phyloP scores from a whole-genome alignment of 92 coral and sea anemone genomes.

The Porites rus region DNA sequence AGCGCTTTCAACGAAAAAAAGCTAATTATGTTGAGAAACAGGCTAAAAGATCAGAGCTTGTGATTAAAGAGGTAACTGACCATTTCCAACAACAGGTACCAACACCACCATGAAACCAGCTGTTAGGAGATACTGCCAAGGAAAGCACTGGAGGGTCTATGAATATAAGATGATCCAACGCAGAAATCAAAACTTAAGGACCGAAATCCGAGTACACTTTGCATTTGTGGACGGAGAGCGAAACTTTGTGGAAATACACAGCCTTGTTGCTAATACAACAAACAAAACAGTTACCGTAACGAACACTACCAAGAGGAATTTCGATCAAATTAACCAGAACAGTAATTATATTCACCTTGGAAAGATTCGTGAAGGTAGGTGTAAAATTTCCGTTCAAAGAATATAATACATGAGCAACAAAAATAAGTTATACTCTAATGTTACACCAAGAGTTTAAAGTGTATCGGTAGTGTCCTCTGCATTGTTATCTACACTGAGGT shows the following conservation, averaged over 20 bases:
- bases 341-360: slow-evolving; percentile 17
- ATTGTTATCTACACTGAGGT: slow-evolving; percentile 23
- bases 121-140: slow-evolving; percentile 12
- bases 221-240: slow-evolving; percentile 29
- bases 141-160: slow-evolving; percentile 44
- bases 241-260: slow-evolving; percentile 48
- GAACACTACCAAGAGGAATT: slow-evolving; percentile 1
- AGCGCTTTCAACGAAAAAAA: no score
- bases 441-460: slow-evolving; percentile 25
- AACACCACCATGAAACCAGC: neutral
- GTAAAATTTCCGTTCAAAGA: neutral
- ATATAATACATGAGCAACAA: neutral
- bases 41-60: no score
- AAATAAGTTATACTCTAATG: slow-evolving; percentile 5
- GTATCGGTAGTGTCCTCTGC: neutral
- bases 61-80: no score
- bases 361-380: slow-evolving; percentile 46
- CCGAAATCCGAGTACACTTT: slow-evolving; percentile 32
- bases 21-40: no score
- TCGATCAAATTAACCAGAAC: neutral
- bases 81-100: neutral
- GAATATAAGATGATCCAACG: neutral
- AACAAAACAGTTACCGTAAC: neutral
- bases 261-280: slow-evolving; percentile 41
- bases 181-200: neutral